These are phyloP conservation scores for Ceuthmochares aereus DNA, from an alignment of 2,113 vertebrate genomes.

Conservation along the genomic window DNA sequence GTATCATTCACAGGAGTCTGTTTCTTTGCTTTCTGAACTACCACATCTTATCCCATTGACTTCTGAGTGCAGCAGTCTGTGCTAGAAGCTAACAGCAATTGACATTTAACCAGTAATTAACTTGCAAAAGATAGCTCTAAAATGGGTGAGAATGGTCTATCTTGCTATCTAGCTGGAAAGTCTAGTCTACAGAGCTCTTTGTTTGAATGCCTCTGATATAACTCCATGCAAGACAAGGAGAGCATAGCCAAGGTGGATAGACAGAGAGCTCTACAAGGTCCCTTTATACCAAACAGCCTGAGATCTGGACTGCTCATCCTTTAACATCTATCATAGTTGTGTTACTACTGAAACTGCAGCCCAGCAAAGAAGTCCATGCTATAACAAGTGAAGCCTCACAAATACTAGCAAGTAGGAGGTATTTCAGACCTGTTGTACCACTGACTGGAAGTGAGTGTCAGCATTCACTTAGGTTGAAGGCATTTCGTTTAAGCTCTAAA, in stretches of 20 bases:
- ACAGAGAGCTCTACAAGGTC: not conserved
- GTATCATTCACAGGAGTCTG: not conserved
- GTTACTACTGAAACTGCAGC: not conserved
- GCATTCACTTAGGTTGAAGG: not conserved
- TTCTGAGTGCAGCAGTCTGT: not conserved
- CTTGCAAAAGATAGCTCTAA: not conserved
- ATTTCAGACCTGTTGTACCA: not conserved
- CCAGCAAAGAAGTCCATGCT: not conserved
- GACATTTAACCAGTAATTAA: not conserved
- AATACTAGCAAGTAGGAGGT: not conserved
- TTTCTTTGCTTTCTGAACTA: not conserved
- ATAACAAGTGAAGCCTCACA: not conserved
- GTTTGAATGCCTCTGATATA: not conserved
- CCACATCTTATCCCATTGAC: not conserved
- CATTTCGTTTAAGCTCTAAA: not conserved
- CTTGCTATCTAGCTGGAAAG: not conserved
- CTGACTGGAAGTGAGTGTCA: not conserved
- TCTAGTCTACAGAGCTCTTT: not conserved
- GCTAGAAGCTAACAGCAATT: not conserved
- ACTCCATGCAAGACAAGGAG: not conserved
- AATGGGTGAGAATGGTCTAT: not conserved
- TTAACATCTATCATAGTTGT: not conserved
- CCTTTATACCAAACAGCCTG: not conserved
- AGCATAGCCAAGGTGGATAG: not conserved
- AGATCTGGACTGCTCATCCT: not conserved